Evolutionary conservation across 2,888 invertebrate genomes (phyloP), one percentile per base, ranked within the genome.

Genomic region (Drosophila trichaetosa): DNA sequence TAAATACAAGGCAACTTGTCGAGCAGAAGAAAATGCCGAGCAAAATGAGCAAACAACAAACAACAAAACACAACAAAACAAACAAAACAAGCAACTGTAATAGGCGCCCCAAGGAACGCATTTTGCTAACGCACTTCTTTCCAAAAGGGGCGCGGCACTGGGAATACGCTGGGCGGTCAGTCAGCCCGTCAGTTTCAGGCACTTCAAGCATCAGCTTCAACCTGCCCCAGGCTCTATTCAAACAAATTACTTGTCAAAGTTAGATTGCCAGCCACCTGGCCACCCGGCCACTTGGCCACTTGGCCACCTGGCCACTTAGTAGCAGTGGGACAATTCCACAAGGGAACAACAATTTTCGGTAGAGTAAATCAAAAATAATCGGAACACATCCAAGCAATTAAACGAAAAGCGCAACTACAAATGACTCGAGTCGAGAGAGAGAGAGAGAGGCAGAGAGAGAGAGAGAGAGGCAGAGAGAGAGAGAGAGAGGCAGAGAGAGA

Each of bases 61-160:
- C 13, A 78, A 69, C 73, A 79, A 78, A 31, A 42, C 21, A 21
- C 40, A 42, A 42, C 33, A 59, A 60, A 82, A 80, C 64, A 69
- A 82, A 42, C 42, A 59, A 60, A 76, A 80, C 64, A 69, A 82
- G 76, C 75, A 83, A 83, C 79, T 82, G 77, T 74, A 62, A 73
- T 64, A 79, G 80, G 59, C 57, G 69, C 58, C 83, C 63, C 67
- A 24, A 59, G 73, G 57, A 52, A 34, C 52, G 54, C 77, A 69
- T 69, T 79, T 60, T 46, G 67, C 59, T 52, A 74, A 68, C 64
- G 58, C 66, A 69, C 49, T 40, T 48, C 27, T 57, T 38, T 24
- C 38, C 27, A 38, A 40, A 33, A 27, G 16, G 40, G 63, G 62
- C 57, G 62, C 48, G 65, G 60, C 56, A 34, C 31, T 5, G 24